Base-by-base conservation (phyloP, 2,888 invertebrate species). In the Malthinus flaveolus region DNA sequence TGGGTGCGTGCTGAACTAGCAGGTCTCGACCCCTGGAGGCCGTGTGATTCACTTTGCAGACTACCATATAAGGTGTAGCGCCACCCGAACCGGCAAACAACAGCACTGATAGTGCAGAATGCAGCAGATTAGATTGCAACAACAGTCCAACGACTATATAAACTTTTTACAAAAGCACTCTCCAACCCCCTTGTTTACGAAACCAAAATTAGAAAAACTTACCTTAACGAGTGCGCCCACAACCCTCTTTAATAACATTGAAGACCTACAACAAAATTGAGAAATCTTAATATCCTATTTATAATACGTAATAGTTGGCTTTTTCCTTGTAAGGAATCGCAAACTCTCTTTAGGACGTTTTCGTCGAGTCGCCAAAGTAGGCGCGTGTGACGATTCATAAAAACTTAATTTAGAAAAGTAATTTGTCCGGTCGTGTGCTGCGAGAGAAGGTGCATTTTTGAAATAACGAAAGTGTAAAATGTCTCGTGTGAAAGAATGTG, bases 61-160 rank as follows among this genome's bases (percentile, higher is more conserved):
- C 65, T 65, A 68, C 68, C 72, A 69, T 73, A 72, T 72, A 72
- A 65, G 73, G 73, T 61, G 68, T 73, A 73, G 73, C 73, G 73
- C 73, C 73, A 72, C 68, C 64, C 56, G 59, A 67, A 54, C 54
- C 59, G 44, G 34, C 53, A 53, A 46, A 15, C 23, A 23, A 23
- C 23, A 23, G 23, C 23, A 23, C 39, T 12, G 37, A 39, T 52
- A 46, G 5, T 46, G 23, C 53, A 46, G 34, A 46, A 45, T 45
- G 34, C 32, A 32, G 12, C n/a, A n/a, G n/a, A n/a, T n/a, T n/a
- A 23, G 23, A 23, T 23, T 23, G 23, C 23, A 5, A 23, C 23
- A 23, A 23, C 5, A 23, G 3, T 13, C 12, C n/a, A 48, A 32
- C 32, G 32, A 32, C 36, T n/a, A 50, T 7, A 42, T 37, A 1